phyloP scores from a whole-genome alignment of 1,140 invertebrate species.

The Achatina immaculata region DNA sequence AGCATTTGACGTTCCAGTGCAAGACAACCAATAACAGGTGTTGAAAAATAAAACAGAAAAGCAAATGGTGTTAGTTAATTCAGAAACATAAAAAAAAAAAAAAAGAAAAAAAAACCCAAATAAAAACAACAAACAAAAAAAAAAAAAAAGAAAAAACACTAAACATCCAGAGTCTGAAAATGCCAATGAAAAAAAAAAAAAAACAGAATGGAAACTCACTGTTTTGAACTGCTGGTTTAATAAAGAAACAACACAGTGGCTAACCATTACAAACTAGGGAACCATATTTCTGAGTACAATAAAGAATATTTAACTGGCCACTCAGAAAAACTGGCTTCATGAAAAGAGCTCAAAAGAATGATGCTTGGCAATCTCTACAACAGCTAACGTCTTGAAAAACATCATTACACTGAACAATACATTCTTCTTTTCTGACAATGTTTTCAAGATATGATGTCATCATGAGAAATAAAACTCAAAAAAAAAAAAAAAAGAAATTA shows the following conservation, averaged over 20 bases:
- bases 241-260: constrained; percentile 12
- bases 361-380: too few species aligned
- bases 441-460: too few species aligned
- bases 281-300: not conserved
- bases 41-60: not conserved
- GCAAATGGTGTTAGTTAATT: not conserved
- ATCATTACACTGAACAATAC: too few species aligned
- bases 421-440: too few species aligned
- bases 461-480: too few species aligned
- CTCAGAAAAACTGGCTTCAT: too few species aligned
- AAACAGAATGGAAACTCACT: constrained; percentile 5
- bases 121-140: not conserved
- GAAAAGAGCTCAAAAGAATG: too few species aligned
- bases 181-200: not conserved
- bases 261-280: not conserved
- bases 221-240: not conserved
- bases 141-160: not conserved
- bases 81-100: not conserved
- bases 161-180: not conserved
- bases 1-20: not conserved
- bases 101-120: not conserved
- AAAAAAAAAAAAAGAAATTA: too few species aligned
- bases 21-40: not conserved
- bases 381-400: too few species aligned
- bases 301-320: too few species aligned